Percentiles rank a stretch among this genome's conserved stretches.
Conservation (phyloP, 2,797 vertebrate genomes). For the Syndactyla subalaris region DNA sequence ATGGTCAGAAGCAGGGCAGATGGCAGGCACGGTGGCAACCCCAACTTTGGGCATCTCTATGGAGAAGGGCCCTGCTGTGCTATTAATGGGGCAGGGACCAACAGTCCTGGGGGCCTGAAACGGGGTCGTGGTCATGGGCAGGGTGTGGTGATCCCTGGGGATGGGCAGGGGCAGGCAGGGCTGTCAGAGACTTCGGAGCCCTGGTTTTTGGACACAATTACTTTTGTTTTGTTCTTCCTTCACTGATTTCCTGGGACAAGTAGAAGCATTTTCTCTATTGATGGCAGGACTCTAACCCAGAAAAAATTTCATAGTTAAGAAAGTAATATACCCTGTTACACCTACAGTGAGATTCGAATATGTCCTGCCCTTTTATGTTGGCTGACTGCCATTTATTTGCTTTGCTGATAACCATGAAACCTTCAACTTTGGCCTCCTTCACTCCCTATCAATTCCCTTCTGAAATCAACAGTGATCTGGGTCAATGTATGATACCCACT, state of each 20-base stretch:
- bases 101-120: too few species aligned
- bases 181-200: accelerated
- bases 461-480: neutral
- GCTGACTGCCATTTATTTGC: neutral
- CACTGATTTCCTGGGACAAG: neutral
- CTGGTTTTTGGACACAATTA: neutral
- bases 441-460: neutral
- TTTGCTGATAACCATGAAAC: constrained; percentile 14
- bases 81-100: neutral
- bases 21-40: accelerated
- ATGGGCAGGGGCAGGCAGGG: neutral
- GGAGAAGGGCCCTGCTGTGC: neutral
- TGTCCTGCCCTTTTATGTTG: neutral
- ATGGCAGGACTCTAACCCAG: neutral
- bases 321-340: neutral
- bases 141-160: accelerated
- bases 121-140: neutral
- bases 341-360: neutral
- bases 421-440: constrained; percentile 25
- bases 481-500: neutral
- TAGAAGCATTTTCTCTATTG: neutral
- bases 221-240: neutral
- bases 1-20: neutral
- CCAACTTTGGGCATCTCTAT: accelerated
- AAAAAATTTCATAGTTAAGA: neutral